Percentiles rank a stretch among this genome's conserved stretches.
These are phyloP conservation scores for Caenorhabditis sp. DNA, from an alignment of 2,888 invertebrate genomes.

Conservation along the genomic window DNA sequence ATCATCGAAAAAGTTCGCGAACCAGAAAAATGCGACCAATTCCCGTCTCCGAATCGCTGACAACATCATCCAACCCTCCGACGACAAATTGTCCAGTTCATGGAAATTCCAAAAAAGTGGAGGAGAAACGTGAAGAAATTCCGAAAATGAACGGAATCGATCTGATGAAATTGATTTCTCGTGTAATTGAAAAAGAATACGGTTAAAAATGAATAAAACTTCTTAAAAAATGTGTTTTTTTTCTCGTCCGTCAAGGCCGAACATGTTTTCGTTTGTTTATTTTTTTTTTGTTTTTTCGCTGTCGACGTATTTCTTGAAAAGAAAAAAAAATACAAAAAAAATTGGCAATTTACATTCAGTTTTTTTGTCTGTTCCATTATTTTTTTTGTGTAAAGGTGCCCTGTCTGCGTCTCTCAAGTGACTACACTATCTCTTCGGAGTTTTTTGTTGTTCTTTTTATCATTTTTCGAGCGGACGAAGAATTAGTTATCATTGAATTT, in stretches of 20 bases:
- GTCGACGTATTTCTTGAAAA: too few species aligned
- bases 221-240: too few species aligned
- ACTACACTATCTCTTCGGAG: background rate
- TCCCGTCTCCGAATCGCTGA: slow-evolving; percentile 25
- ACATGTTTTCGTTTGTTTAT: too few species aligned
- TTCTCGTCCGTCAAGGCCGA: too few species aligned
- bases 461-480: background rate
- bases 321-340: too few species aligned
- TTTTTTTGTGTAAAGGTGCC: background rate
- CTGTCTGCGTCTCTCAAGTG: background rate
- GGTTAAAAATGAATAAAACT: background rate
- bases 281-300: too few species aligned
- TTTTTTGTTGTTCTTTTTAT: background rate
- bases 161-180: slow-evolving; percentile 30
- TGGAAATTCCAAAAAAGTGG: slow-evolving; percentile 2
- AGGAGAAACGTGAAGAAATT: slow-evolving; percentile 4
- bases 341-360: too few species aligned
- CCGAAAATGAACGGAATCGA: slow-evolving; percentile 18
- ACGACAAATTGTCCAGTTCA: slow-evolving; percentile 16
- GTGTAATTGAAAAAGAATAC: slow-evolving; percentile 22
- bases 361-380: too few species aligned
- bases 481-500: background rate
- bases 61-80: background rate
- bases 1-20: background rate
- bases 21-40: slow-evolving; percentile 9